Percentiles rank a stretch among this genome's conserved stretches.
Conservation (phyloP, 1,140 invertebrate species). For the Pseudomyrmex cubaensis region DNA sequence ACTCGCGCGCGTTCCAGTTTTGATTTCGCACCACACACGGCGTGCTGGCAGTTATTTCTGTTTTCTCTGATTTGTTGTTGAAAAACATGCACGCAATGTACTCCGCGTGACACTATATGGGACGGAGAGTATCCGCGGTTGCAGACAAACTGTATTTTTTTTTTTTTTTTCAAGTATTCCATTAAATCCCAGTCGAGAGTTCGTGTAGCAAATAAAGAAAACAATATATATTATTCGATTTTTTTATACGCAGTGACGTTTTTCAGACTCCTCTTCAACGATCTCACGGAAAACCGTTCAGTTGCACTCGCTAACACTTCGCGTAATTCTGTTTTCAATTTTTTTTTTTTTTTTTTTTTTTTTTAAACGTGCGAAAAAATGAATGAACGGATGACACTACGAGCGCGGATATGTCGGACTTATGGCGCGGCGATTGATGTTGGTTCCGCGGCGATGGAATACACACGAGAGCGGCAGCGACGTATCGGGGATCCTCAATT, state of each 20-base stretch:
- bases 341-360: too few relatives aligned
- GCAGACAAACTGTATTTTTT: background rate
- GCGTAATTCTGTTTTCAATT: background rate
- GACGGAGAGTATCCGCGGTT: background rate
- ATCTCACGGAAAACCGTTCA: too few relatives aligned
- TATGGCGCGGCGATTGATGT: background rate
- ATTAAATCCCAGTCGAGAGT: too few relatives aligned
- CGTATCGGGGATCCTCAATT: conserved; percentile 67
- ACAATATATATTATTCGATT: too few relatives aligned
- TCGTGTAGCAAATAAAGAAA: background rate
- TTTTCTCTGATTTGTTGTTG: background rate
- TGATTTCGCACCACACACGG: conserved; percentile 34
- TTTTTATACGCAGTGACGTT: too few relatives aligned
- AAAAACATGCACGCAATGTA: conserved; percentile 13
- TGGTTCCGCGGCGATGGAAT: background rate
- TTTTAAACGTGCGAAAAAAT: background rate
- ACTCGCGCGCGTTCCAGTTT: conserved; percentile 45
- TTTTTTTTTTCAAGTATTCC: background rate
- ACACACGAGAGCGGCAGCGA: background rate
- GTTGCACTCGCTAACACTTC: too few relatives aligned
- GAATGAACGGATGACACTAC: background rate
- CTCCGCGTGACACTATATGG: background rate
- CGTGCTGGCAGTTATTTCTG: conserved; percentile 14
- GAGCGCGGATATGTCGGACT: background rate
- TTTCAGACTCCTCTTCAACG: too few relatives aligned